Conservation (phyloP, 2,797 vertebrate species). For the Hydrophis major region DNA sequence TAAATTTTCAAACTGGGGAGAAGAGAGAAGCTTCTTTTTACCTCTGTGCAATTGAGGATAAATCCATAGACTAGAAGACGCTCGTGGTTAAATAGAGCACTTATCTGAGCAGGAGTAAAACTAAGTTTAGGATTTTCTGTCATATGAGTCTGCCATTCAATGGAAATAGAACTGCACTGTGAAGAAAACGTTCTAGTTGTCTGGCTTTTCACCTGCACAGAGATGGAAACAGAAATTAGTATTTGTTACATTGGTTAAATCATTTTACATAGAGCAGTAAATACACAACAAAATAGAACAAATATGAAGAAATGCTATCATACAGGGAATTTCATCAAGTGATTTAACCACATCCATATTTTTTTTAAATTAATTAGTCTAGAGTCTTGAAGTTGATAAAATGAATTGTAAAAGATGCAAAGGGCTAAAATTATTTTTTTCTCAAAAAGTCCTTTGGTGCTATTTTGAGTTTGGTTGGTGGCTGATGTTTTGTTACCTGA, state of each 20-base stretch:
- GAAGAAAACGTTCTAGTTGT: conserved; percentile 72
- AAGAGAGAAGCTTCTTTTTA: conserved; percentile 42
- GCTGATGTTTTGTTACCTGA: neutral
- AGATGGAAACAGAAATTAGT: conserved; percentile 22
- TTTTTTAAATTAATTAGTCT: neutral
- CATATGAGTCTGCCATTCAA: conserved; percentile 85
- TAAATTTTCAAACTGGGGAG: neutral
- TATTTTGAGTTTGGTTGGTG: neutral
- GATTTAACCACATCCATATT: neutral
- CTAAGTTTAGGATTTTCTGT: conserved; percentile 59
- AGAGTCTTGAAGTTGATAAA: neutral
- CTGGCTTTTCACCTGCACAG: conserved; percentile 74
- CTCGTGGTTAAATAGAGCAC: conserved; percentile 77
- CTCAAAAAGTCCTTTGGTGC: neutral
- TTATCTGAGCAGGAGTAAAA: conserved; percentile 82
- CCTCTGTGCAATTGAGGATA: conserved; percentile 82
- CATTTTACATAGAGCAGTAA: neutral
- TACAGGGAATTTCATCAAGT: neutral
- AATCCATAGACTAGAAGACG: conserved; percentile 84
- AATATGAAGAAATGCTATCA: neutral
- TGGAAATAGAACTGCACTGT: conserved; percentile 79
- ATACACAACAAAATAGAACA: neutral
- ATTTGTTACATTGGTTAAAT: neutral
- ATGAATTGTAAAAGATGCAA: neutral
- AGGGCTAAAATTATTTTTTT: neutral